phyloP scores from a whole-genome alignment of 2,888 invertebrate species.

The Scelioninae gen. 2 region DNA sequence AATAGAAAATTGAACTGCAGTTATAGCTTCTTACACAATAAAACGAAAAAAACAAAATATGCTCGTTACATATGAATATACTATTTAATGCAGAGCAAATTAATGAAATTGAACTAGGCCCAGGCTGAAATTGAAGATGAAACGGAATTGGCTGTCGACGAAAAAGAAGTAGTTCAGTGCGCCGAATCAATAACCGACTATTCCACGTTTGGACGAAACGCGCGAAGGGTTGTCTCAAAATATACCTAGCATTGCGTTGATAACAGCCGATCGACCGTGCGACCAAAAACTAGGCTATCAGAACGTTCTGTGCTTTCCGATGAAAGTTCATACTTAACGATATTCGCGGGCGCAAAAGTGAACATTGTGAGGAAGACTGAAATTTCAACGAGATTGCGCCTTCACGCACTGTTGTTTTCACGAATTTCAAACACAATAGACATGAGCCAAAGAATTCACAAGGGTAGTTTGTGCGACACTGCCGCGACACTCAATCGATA shows the following conservation, averaged over 20 bases:
- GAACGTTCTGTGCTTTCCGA: slow-evolving; percentile 13
- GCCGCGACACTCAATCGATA: slow-evolving; percentile 42
- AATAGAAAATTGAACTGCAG: too few relatives aligned
- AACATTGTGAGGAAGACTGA: too few relatives aligned
- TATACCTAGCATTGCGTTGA: neutral
- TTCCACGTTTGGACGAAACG: slow-evolving; percentile 16
- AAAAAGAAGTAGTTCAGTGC: slow-evolving; percentile 9
- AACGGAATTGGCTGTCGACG: neutral
- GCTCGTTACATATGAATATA: too few relatives aligned
- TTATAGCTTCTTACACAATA: too few relatives aligned
- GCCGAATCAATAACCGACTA: slow-evolving; percentile 33
- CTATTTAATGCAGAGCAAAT: too few relatives aligned
- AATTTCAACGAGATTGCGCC: slow-evolving; percentile 37
- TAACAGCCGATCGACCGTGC: slow-evolving; percentile 20
- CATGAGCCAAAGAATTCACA: slow-evolving; percentile 7
- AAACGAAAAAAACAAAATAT: too few relatives aligned
- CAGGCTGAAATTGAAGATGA: neutral
- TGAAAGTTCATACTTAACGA: too few relatives aligned
- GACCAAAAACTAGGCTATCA: slow-evolving; percentile 37
- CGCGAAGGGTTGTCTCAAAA: neutral
- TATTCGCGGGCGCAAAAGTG: too few relatives aligned
- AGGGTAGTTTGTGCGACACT: slow-evolving; percentile 35
- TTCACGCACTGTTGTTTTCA: too few relatives aligned
- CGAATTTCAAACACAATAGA: too few relatives aligned
- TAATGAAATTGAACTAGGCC: too few relatives aligned